These are phyloP conservation scores for Pimephales promelas DNA, from an alignment of 2,113 vertebrate species.

Conservation along the genomic window DNA sequence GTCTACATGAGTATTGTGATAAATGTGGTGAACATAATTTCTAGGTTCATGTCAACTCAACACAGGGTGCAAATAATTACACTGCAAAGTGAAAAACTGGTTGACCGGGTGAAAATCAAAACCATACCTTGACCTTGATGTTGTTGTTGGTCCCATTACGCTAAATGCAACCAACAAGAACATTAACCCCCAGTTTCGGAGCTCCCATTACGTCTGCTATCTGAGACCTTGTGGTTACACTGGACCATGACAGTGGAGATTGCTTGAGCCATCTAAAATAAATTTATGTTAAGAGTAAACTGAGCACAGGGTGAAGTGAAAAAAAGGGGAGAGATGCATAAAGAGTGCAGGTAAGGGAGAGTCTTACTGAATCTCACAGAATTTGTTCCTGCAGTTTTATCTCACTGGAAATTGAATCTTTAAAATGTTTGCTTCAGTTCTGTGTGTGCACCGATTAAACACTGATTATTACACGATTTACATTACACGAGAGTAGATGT, in stretches of 20 bases:
- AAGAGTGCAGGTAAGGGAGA: not conserved
- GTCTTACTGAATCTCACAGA: constrained; percentile 10
- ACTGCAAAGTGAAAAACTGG: not conserved
- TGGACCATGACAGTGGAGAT: constrained; percentile 32
- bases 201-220: not conserved
- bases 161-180: constrained; percentile 9
- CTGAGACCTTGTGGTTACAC: constrained; percentile 20
- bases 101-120: not conserved
- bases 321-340: not conserved
- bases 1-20: not conserved
- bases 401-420: constrained; percentile 7
- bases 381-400: not conserved
- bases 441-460: not conserved
- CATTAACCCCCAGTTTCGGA: not conserved
- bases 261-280: constrained; percentile 30
- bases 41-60: not conserved
- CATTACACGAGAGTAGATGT: too few relatives aligned
- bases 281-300: constrained; percentile 38
- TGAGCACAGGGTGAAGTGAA: not conserved
- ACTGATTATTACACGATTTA: not conserved
- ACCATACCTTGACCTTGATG: not conserved
- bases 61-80: not conserved
- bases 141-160: not conserved
- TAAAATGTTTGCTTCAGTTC: not conserved
- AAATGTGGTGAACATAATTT: not conserved